Conservation (phyloP, 2,888 invertebrate species). For the Hyles lineata region DNA sequence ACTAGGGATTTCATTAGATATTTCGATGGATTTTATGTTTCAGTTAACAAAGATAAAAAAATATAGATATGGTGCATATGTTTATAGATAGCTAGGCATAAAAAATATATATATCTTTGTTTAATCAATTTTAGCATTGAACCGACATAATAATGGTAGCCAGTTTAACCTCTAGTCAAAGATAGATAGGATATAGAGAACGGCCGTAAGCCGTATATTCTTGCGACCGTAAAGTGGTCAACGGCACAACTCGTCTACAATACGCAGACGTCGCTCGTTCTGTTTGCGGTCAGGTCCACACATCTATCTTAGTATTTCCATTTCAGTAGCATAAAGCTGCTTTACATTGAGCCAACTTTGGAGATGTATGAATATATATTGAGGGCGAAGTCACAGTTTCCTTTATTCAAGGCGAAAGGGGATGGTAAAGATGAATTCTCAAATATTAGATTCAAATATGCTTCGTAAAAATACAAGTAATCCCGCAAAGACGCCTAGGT, state of each 20-base stretch:
- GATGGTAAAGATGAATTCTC: neutral
- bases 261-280: constrained; percentile 7
- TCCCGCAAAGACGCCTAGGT: neutral
- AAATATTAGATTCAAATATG: neutral
- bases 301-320: constrained; percentile 24
- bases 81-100: no score
- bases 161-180: no score
- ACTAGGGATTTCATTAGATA: no score
- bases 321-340: neutral
- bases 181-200: no score
- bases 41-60: no score
- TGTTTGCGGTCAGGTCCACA: constrained; percentile 15
- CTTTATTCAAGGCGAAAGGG: neutral
- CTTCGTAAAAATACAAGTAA: neutral
- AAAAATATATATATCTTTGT: no score
- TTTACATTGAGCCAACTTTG: constrained; percentile 20
- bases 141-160: no score
- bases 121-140: no score
- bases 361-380: constrained; percentile 23
- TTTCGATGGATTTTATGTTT: no score
- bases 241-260: neutral
- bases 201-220: neutral
- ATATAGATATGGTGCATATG: no score
- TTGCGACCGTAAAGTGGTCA: constrained; percentile 22
- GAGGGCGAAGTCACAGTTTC: neutral